Base-by-base conservation (phyloP, 2,888 invertebrate genomes). In the Heliconius ethilla region DNA sequence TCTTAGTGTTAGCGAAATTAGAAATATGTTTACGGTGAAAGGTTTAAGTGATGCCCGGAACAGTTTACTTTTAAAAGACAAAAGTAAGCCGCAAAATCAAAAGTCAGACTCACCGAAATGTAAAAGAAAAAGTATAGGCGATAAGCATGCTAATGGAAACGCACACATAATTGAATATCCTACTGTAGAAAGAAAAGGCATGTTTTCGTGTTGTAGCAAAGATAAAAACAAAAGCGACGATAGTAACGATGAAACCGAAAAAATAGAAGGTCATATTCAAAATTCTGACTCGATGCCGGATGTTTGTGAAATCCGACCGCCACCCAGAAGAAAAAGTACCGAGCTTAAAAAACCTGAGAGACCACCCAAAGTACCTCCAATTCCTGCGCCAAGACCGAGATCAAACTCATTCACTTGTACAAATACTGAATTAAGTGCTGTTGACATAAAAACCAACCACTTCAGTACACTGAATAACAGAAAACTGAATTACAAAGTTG, bases 201-300 rank as follows among this genome's bases (percentile, higher is more conserved):
- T 96, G 87, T 97, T 97, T 87, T 96, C 96, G 4, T 97, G 96
- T 86, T 97, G 96, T 85, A 95, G 96, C 76, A 96, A 95, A 90
- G 94, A 95, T 83, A 94, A 91, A 89, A 95, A 90, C 85, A 95
- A 89, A 88, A 95, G 89, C 65, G 95, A 95, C 70, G 95, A 95
- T 77, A 95, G 88, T 80, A 89, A 91, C 25, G 95, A 95, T 63
- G 90, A 95, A 86, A 86, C 87, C 51, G 92, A 91, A 79, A 91
- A 91, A 82, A 86, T 88, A 55, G 91, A 93, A 79, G 84, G 87
- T 27, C 88, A 88, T 27, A 85, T 91, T 79, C 91, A 93, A 78
- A 92, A 89, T 78, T 94, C 91, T 0, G 91, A 92, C 80, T 92
- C 92, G 1, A 92, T 92, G 87, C 92, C 92, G 1, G 93, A 92